Percentiles rank a stretch among this genome's conserved stretches.
These are phyloP conservation scores for Salminus brasiliensis DNA, from an alignment of 2,113 vertebrate genomes.

Conservation along the genomic window DNA sequence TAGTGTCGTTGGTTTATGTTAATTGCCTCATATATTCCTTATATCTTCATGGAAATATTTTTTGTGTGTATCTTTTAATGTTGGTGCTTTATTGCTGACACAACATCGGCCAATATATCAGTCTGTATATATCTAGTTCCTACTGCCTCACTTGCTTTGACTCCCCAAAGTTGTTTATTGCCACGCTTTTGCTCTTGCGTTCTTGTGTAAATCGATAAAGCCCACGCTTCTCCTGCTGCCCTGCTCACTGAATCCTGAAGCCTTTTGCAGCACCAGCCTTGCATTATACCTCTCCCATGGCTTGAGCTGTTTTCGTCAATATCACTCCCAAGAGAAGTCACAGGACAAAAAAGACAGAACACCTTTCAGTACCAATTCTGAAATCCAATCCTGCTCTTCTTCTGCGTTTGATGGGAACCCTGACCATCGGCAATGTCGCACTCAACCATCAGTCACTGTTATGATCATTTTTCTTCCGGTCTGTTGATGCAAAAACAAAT, in stretches of 20 bases:
- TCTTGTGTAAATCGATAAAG: slow-evolving; percentile 13
- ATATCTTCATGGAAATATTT: too few relatives aligned
- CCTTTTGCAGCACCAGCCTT: background rate
- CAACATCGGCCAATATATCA: background rate
- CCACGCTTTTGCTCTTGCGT: slow-evolving; percentile 27
- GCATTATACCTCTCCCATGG: background rate
- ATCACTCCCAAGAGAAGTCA: background rate
- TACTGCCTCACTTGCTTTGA: slow-evolving; percentile 19
- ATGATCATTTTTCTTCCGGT: slow-evolving; percentile 5
- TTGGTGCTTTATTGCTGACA: background rate
- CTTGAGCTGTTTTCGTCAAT: background rate
- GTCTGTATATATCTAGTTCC: background rate
- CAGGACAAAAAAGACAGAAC: background rate
- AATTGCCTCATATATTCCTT: too few relatives aligned
- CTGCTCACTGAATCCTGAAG: background rate
- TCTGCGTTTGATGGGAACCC: background rate
- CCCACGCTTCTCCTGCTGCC: background rate
- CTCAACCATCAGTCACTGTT: slow-evolving; percentile 24
- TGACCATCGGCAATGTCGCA: background rate
- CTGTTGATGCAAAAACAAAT: slow-evolving; percentile 49
- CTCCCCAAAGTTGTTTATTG: slow-evolving; percentile 30
- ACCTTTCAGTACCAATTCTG: background rate
- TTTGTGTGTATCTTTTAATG: too few relatives aligned
- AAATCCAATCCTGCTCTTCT: background rate
- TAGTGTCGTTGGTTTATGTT: too few relatives aligned